A percentile compares a stretch with the other conserved stretches of the same genome.
Conservation (phyloP, 2,888 invertebrate genomes). For the Andrena hattorfiana region DNA sequence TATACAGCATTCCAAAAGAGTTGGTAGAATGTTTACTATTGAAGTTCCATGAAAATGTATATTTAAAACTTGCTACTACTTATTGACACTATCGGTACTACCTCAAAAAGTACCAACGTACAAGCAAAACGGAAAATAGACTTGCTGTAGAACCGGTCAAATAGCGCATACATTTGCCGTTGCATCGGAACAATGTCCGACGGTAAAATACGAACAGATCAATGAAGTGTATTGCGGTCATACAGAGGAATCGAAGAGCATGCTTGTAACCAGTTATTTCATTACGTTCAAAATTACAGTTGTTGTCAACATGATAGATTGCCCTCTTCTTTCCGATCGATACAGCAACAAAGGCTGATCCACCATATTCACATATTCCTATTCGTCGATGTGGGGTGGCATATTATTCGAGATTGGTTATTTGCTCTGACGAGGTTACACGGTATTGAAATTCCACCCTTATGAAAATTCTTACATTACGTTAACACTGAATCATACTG, state of each 20-base stretch:
- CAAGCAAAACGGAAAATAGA: not conserved
- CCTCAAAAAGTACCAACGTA: not conserved
- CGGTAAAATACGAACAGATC: conserved; percentile 4
- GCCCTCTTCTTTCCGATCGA: conserved; percentile 39
- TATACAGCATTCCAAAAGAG: too few species aligned
- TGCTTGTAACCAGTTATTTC: conserved; percentile 50
- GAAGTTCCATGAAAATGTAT: not conserved
- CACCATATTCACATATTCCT: too few species aligned
- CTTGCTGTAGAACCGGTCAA: not conserved
- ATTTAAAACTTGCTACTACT: not conserved
- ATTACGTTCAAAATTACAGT: conserved; percentile 53
- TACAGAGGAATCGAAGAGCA: conserved; percentile 7
- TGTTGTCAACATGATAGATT: conserved; percentile 55
- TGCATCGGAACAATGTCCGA: not conserved
- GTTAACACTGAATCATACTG: not conserved
- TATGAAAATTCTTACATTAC: not conserved
- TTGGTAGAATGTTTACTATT: not conserved
- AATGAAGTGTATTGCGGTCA: not conserved
- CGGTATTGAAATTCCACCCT: not conserved
- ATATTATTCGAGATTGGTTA: not conserved
- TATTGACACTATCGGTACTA: not conserved
- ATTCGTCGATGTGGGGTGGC: not conserved
- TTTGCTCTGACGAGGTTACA: not conserved
- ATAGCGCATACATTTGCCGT: not conserved
- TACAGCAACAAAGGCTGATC: conserved; percentile 11